Evolutionary conservation across 2,113 vertebrate species (phyloP).

Genomic region (Megaleporinus macrocephalus): DNA sequence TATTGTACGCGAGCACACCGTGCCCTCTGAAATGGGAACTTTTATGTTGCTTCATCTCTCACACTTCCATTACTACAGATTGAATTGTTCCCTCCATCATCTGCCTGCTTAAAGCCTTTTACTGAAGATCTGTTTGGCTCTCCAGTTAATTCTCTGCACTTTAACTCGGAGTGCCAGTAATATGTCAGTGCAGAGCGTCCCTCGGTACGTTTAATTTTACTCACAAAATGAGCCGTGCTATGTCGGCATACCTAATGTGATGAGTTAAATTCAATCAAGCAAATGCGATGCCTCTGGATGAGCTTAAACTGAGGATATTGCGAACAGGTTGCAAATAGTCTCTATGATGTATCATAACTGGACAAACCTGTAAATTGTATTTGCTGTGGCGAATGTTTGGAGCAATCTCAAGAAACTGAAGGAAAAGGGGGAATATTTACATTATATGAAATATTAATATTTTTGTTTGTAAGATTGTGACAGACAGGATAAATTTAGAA

Average conservation of each 20-base stretch:
- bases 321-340: not conserved
- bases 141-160: not conserved
- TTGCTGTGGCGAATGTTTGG: not conserved
- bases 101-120: not conserved
- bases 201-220: slow-evolving; percentile 18
- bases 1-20: not conserved
- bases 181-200: not conserved
- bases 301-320: not conserved
- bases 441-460: no score
- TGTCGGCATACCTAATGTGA: slow-evolving; percentile 1
- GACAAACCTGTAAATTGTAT: not conserved
- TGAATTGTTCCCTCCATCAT: not conserved
- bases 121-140: not conserved
- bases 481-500: not conserved
- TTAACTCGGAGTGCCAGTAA: not conserved
- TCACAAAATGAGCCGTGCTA: not conserved
- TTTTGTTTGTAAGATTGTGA: not conserved
- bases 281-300: not conserved
- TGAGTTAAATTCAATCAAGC: slow-evolving; percentile 27
- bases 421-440: no score
- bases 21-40: not conserved
- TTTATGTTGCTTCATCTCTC: not conserved
- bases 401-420: not conserved
- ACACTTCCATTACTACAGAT: not conserved
- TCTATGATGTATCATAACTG: not conserved